Evolutionary conservation across 2,888 invertebrate species (phyloP).

Genomic region (Sclerodermus sp.): DNA sequence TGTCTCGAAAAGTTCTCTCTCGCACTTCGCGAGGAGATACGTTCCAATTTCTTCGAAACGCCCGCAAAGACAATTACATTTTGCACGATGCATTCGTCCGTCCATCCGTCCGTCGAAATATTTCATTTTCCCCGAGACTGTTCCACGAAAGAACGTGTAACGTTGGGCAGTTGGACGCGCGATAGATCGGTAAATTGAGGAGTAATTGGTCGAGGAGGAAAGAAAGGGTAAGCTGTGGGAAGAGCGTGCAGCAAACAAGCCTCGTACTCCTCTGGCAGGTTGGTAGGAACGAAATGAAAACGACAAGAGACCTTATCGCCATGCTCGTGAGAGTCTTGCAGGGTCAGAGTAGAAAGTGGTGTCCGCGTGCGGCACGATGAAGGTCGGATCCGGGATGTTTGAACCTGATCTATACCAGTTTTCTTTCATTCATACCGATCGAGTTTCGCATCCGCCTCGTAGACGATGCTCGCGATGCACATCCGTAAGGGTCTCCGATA

Average conservation of each 20-base stretch:
- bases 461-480: not conserved
- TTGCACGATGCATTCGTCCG: no score
- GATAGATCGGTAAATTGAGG: not conserved
- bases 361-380: conserved; percentile 41
- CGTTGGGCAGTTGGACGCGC: no score
- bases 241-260: not conserved
- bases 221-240: not conserved
- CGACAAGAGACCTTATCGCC: conserved; percentile 41
- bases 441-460: conserved; percentile 15
- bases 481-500: not conserved
- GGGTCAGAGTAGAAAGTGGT: conserved; percentile 58
- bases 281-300: conserved; percentile 46
- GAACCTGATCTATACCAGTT: conserved; percentile 43
- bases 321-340: conserved; percentile 32
- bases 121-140: no score
- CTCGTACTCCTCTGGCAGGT: no score
- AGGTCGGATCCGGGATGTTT: conserved; percentile 56
- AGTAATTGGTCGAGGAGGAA: not conserved
- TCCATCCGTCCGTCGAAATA: no score
- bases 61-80: no score
- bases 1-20: no score
- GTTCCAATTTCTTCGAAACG: no score
- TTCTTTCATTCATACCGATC: conserved; percentile 48
- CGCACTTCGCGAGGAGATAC: no score
- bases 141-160: no score